A percentile compares a stretch with the other conserved stretches of the same genome.
These are phyloP conservation scores for Dasyornis broadbenti DNA, from an alignment of 2,113 vertebrate genomes.

Conservation along the genomic window DNA sequence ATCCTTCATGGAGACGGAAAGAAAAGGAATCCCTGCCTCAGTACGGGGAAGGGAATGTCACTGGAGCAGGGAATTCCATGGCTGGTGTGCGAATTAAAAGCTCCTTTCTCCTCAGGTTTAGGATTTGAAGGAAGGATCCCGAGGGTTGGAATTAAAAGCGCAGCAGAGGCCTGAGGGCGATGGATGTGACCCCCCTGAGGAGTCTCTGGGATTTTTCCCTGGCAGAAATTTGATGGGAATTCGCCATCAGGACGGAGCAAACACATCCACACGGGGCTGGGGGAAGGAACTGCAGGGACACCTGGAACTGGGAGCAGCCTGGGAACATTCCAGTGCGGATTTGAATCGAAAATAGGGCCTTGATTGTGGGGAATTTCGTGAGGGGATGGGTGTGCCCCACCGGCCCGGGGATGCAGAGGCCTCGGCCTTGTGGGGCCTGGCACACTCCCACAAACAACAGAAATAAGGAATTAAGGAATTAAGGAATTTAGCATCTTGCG, in stretches of 20 bases:
- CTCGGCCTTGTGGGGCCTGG: neutral
- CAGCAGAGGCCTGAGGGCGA: constrained; percentile 56
- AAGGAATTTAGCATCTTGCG: neutral
- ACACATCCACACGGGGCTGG: constrained; percentile 13
- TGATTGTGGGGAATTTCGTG: constrained; percentile 8
- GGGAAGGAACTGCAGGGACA: constrained; percentile 42
- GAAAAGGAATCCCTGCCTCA: neutral
- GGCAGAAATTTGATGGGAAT: constrained; percentile 35
- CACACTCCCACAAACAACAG: neutral
- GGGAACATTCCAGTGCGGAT: constrained; percentile 47
- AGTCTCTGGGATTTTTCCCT: constrained; percentile 30
- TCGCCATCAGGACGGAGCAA: constrained; percentile 59
- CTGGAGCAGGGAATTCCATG: constrained; percentile 54
- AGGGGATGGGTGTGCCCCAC: too few species aligned
- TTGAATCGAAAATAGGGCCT: constrained; percentile 38
- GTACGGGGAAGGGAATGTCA: constrained; percentile 16
- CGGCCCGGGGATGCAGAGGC: too few species aligned
- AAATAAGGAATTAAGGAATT: neutral
- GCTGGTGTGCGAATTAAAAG: constrained; percentile 61
- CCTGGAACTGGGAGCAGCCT: constrained; percentile 50
- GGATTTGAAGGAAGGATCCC: constrained; percentile 57
- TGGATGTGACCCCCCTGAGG: constrained; percentile 44
- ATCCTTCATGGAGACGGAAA: neutral
- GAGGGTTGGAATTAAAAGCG: constrained; percentile 65
- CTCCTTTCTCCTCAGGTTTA: constrained; percentile 59